Percentiles rank a stretch among this genome's conserved stretches.
Evolutionary conservation across 2,888 invertebrate genomes (phyloP).

Genomic region (Drosophila demipolita): DNA sequence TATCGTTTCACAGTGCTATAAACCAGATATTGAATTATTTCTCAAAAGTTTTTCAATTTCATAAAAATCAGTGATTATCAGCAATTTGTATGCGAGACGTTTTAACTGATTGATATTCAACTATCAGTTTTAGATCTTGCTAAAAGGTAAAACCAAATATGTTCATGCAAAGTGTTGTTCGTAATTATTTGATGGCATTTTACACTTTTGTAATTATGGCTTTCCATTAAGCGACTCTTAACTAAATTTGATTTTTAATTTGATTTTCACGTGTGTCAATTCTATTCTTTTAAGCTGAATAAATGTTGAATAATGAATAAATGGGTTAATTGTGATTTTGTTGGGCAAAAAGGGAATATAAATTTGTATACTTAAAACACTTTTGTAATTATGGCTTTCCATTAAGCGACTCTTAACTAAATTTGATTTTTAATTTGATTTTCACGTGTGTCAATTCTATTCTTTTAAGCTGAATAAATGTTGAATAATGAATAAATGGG

Average conservation of each 20-base stretch:
- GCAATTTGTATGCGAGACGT: conserved; percentile 30
- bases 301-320: not conserved
- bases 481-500: too few relatives aligned
- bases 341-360: not conserved
- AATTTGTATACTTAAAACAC: not conserved
- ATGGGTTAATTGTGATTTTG: too few relatives aligned
- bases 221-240: not conserved
- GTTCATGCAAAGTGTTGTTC: conserved; percentile 15
- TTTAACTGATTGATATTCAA: conserved; percentile 28
- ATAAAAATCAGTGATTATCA: conserved; percentile 2
- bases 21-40: conserved; percentile 5
- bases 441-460: not conserved
- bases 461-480: not conserved
- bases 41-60: conserved; percentile 13
- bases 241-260: not conserved
- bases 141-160: conserved; percentile 32
- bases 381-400: not conserved
- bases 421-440: not conserved
- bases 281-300: not conserved
- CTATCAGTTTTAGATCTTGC: conserved; percentile 8
- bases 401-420: not conserved
- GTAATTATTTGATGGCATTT: conserved; percentile 8
- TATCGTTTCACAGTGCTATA: conserved; percentile 22
- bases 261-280: not conserved
- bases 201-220: not conserved